Base-by-base conservation (phyloP, 1,140 invertebrate species). In the Micrasema minimum region DNA sequence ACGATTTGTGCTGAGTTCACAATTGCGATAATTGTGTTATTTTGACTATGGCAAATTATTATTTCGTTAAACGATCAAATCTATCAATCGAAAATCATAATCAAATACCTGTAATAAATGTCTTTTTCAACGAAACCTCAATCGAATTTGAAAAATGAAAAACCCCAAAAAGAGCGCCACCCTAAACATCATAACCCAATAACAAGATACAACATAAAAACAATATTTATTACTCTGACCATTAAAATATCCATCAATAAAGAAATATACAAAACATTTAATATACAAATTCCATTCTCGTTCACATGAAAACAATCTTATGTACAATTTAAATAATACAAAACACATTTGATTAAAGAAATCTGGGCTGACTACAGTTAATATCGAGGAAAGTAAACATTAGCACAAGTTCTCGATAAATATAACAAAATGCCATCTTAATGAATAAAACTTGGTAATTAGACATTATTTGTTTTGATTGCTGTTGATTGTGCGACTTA, bases 401-500 rank as follows among this genome's bases (percentile, higher is more conserved):
- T 12, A 16, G 10, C 50, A 43, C 35, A 43, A 61, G 41, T 61
- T 38, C 38, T 61, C 18, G 26, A 20, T 11, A 65, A 48, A 65
- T 65, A 48, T 48, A 65, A 65, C 43, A 65, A 65, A n/a, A 65
- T 65, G 61, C 61, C 31, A 9, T 51, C 31, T 66, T 66, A 50
- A 18, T 45, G 16, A 62, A 43, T 41, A 62, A 43, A 43, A 62
- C 31, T 62, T 62, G 57, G 22, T 66, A 26, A 7, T 41, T 67
- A 31, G 50, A 37, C 18, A 43, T 46, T 23, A 35, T 67, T 55
- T 55, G 50, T 67, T 55, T 67, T 57, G 48, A 66, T 66, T 66
- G 38, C 51, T 69, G 23, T 26, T 71, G 68, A 71, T 74, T 71
- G 72, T 71, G 68, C 72, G 57, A 71, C 68, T 74, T 74, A 74